A percentile compares a stretch with the other conserved stretches of the same genome.
phyloP scores from a whole-genome alignment of 2,797 vertebrate genomes.

The Argyrosomus regius region DNA sequence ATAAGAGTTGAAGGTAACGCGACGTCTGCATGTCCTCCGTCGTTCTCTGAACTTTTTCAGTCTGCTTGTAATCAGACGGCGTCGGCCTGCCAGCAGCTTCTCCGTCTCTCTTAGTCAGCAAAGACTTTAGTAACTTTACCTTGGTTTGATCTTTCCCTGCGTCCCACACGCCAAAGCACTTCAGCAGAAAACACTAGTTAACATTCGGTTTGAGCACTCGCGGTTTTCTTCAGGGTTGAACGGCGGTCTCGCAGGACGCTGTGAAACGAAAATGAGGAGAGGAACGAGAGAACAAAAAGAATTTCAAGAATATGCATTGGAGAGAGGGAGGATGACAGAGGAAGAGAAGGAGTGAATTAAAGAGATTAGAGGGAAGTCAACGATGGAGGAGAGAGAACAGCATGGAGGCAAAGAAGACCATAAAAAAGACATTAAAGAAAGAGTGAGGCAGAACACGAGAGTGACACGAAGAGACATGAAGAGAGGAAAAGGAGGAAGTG shows the following conservation, averaged over 20 bases:
- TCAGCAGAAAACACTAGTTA: slow-evolving; percentile 58
- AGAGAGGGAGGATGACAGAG: slow-evolving; percentile 13
- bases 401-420: background rate
- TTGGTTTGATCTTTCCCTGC: slow-evolving; percentile 35
- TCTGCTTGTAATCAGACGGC: slow-evolving; percentile 20
- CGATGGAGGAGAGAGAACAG: slow-evolving; percentile 10
- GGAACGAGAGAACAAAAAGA: slow-evolving; percentile 16
- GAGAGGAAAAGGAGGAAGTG: background rate
- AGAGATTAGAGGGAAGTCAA: slow-evolving; percentile 22
- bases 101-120: slow-evolving; percentile 44
- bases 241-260: slow-evolving; percentile 39
- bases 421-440: slow-evolving; percentile 3
- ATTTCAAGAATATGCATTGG: background rate
- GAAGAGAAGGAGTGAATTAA: slow-evolving; percentile 17
- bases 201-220: slow-evolving; percentile 32
- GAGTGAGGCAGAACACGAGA: background rate
- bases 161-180: slow-evolving; percentile 14
- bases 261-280: slow-evolving; percentile 20
- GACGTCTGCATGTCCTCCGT: slow-evolving; percentile 7
- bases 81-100: slow-evolving; percentile 17
- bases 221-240: slow-evolving; percentile 35
- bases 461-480: background rate
- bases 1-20: background rate
- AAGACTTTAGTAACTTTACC: slow-evolving; percentile 35
- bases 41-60: background rate